Conservation (phyloP, 2,113 vertebrate species). For the Poecile atricapillus region DNA sequence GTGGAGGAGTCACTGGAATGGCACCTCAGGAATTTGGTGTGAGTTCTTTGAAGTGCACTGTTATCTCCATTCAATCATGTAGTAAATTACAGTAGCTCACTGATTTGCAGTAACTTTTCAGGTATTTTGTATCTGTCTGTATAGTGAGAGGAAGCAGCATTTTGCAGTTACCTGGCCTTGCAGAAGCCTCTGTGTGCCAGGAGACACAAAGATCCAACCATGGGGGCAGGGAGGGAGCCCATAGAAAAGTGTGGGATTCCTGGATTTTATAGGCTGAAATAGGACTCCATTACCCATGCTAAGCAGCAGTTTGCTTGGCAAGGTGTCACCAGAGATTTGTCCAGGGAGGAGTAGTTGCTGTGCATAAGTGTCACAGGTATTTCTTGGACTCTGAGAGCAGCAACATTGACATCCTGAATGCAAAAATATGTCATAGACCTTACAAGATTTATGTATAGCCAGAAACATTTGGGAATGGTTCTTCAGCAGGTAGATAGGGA, state of each 20-base stretch:
- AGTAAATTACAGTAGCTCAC: not conserved
- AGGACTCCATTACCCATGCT: not conserved
- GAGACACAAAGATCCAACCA: not conserved
- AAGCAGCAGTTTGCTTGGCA: not conserved
- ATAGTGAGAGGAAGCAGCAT: not conserved
- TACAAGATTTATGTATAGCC: not conserved
- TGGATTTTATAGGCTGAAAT: not conserved
- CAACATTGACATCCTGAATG: not conserved
- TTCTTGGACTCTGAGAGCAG: not conserved
- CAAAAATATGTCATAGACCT: not conserved
- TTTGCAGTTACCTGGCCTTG: not conserved
- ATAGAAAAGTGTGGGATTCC: not conserved
- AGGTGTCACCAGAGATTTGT: not conserved
- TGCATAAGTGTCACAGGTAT: not conserved
- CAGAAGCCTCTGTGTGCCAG: not conserved
- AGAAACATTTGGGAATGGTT: not conserved
- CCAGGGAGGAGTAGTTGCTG: not conserved
- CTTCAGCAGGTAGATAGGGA: not conserved
- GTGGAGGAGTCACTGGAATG: not conserved
- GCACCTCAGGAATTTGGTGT: constrained; percentile 42
- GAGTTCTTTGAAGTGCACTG: constrained; percentile 49
- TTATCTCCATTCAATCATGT: constrained; percentile 54
- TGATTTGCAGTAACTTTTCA: constrained; percentile 16
- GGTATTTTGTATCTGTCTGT: constrained; percentile 18
- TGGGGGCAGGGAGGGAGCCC: accelerated